Evolutionary conservation across 2,113 vertebrate genomes (phyloP).

Genomic region (Eptesicus fuscus): DNA sequence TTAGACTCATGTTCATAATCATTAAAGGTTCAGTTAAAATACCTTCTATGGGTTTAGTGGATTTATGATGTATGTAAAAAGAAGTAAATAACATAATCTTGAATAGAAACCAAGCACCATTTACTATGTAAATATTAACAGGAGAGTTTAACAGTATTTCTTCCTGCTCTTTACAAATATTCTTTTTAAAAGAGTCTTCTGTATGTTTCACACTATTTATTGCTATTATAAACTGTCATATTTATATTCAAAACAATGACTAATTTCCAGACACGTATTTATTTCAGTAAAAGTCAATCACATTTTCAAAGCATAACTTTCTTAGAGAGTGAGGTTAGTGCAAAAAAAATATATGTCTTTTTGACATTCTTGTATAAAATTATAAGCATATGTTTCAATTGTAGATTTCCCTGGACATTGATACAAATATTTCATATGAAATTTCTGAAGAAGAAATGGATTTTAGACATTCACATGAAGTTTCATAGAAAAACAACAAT

Average conservation of each 20-base stretch:
- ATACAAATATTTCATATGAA: not conserved
- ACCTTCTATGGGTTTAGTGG: not conserved
- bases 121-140: not conserved
- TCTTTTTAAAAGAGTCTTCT: not conserved
- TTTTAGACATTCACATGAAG: not conserved
- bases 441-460: not conserved
- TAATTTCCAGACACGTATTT: not conserved
- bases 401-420: not conserved
- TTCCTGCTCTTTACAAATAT: not conserved
- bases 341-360: not conserved
- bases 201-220: not conserved
- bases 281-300: not conserved
- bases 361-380: not conserved
- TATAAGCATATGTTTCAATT: not conserved
- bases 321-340: not conserved
- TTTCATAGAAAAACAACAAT: not conserved
- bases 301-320: not conserved
- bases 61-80: not conserved
- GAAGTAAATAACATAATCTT: not conserved
- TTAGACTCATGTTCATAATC: not conserved
- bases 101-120: not conserved
- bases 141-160: not conserved
- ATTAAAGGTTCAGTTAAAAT: not conserved
- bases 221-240: not conserved
- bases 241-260: not conserved